Evolutionary conservation across 2,888 invertebrate species (phyloP).

Genomic region (Heliconius aoede): DNA sequence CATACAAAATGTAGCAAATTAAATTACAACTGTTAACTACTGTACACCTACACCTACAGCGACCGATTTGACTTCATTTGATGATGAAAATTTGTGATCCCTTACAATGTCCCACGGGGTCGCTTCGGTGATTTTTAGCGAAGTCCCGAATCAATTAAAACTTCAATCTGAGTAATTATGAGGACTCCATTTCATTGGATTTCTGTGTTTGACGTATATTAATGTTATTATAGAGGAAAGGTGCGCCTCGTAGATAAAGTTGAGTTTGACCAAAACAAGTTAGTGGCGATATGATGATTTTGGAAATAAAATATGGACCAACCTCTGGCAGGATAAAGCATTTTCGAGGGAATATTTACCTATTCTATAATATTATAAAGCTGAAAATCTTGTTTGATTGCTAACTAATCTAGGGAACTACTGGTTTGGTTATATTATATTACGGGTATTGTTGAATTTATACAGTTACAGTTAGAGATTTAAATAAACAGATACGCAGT

Average conservation of each 20-base stretch:
- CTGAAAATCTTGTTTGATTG: not conserved
- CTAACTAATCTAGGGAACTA: not conserved
- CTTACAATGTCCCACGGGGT: constrained; percentile 10
- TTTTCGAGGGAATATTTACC: not conserved
- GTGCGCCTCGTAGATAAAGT: not conserved
- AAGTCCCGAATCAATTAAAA: constrained; percentile 35
- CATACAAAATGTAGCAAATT: no score
- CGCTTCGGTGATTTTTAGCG: constrained; percentile 30
- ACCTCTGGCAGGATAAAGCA: not conserved
- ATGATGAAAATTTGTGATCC: constrained; percentile 32
- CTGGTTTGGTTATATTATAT: not conserved
- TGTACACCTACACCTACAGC: not conserved
- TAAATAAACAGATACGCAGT: no score
- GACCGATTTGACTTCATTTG: no score
- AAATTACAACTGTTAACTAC: no score
- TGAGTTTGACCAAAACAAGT: constrained; percentile 1
- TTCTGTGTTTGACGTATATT: constrained; percentile 37
- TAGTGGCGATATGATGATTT: not conserved
- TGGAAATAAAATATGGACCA: no score
- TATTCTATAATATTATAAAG: not conserved
- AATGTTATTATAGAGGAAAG: constrained; percentile 24
- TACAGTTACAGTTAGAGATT: no score
- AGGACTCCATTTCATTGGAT: constrained; percentile 31
- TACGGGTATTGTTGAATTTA: no score
- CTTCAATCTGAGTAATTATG: constrained; percentile 35